Evolutionary conservation across 1,140 invertebrate genomes (phyloP).

Genomic region (Sitobion miscanthi): DNA sequence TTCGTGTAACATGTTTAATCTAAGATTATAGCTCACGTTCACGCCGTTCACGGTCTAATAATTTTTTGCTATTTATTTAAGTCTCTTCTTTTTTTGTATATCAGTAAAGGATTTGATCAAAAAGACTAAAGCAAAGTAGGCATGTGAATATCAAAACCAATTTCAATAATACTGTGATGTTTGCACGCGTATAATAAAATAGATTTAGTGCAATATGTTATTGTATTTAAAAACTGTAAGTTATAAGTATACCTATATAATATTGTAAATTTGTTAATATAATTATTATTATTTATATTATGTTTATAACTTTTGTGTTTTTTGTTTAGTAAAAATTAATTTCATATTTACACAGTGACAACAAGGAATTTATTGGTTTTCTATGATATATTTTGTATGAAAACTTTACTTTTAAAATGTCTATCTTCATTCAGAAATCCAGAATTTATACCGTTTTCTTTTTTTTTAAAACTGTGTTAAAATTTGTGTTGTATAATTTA

Average conservation of each 20-base stretch:
- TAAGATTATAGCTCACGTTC: not conserved
- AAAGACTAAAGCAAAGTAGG: not conserved
- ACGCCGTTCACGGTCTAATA: not conserved
- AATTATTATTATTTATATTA: too few relatives aligned
- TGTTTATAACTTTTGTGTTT: not conserved
- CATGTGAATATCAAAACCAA: not conserved
- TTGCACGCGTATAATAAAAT: not conserved
- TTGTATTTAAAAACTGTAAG: not conserved
- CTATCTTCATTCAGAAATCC: too few relatives aligned
- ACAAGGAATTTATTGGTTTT: too few relatives aligned
- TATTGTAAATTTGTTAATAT: not conserved
- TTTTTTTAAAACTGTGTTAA: too few relatives aligned
- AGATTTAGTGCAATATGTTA: not conserved
- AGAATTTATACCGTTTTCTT: too few relatives aligned
- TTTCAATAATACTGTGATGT: not conserved
- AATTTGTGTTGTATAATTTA: too few relatives aligned
- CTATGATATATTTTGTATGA: too few relatives aligned
- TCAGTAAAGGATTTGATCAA: not conserved
- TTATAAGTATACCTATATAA: not conserved
- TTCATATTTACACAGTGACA: too few relatives aligned
- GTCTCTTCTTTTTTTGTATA: not conserved
- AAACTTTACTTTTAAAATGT: too few relatives aligned
- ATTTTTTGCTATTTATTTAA: conserved; percentile 11
- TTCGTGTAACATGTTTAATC: not conserved
- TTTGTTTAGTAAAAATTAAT: not conserved